phyloP scores from a whole-genome alignment of 2,113 vertebrate species.

The Puntigrus tetrazona region DNA sequence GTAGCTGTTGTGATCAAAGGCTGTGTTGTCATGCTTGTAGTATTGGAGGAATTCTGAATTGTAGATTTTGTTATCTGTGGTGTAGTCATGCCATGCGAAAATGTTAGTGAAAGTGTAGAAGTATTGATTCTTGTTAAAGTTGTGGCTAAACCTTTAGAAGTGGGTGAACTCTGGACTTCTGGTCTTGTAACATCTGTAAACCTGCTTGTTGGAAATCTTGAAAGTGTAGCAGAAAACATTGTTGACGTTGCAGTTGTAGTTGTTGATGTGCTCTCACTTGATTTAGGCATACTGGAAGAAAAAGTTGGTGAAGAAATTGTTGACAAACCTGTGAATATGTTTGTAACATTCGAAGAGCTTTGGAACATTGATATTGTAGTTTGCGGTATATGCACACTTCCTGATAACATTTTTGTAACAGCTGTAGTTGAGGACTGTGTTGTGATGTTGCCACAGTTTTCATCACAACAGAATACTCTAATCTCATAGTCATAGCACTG shows the following conservation, averaged over 20 bases:
- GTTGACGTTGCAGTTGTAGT: background rate
- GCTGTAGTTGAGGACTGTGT: too few relatives aligned
- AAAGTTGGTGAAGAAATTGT: background rate
- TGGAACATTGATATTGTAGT: background rate
- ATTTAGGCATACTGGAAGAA: background rate
- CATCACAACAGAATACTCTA: background rate
- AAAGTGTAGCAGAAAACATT: background rate
- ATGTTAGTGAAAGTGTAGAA: background rate
- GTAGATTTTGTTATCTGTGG: background rate
- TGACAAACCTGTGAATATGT: background rate
- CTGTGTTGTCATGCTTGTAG: background rate
- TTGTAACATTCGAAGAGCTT: background rate
- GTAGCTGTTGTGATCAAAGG: background rate
- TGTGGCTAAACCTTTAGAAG: background rate
- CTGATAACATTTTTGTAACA: background rate
- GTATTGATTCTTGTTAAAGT: background rate
- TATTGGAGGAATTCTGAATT: background rate
- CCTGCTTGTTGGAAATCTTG: background rate
- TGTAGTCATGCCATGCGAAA: background rate
- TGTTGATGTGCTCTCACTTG: background rate
- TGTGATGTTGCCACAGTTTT: too few relatives aligned
- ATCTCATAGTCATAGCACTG: constrained; percentile 14
- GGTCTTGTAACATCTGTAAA: background rate
- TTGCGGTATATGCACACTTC: background rate
- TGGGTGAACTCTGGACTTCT: background rate